phyloP scores from a whole-genome alignment of 1,140 invertebrate species.

The Aphidius ervi region DNA sequence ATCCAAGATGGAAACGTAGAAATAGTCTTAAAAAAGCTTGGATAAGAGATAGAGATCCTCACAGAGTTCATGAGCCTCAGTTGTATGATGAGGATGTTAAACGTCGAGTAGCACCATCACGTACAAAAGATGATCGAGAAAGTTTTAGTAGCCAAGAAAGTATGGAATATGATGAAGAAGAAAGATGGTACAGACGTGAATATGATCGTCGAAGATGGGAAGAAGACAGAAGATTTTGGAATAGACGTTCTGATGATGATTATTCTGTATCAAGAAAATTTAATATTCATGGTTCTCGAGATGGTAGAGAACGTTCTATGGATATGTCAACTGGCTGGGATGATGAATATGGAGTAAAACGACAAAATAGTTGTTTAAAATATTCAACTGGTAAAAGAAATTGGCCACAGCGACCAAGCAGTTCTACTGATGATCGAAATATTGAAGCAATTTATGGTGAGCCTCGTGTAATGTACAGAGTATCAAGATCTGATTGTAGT shows the following conservation, averaged over 20 bases:
- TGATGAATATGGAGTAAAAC: conserved; percentile 32
- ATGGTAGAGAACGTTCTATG: conserved; percentile 36
- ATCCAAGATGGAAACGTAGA: conserved; percentile 44
- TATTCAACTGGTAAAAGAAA: conserved; percentile 54
- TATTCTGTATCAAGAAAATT: conserved; percentile 38
- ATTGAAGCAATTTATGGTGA: conserved; percentile 42
- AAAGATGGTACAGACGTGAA: conserved; percentile 44
- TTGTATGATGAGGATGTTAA: conserved; percentile 48
- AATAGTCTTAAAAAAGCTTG: conserved; percentile 38
- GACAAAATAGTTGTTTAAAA: conserved; percentile 41
- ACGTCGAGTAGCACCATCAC: conserved; percentile 37
- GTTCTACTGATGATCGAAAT: conserved; percentile 53
- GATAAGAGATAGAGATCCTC: conserved; percentile 34
- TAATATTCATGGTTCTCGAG: conserved; percentile 40
- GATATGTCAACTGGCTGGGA: conserved; percentile 38
- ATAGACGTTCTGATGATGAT: conserved; percentile 28
- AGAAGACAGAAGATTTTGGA: conserved; percentile 42
- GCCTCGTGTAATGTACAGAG: conserved; percentile 38
- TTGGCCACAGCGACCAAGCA: conserved; percentile 62
- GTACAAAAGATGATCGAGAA: conserved; percentile 38
- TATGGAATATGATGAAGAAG: conserved; percentile 51
- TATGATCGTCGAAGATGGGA: conserved; percentile 47
- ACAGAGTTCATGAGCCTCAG: conserved; percentile 25
- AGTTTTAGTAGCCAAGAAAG: conserved; percentile 56
- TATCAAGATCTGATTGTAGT: conserved; percentile 50